Conservation (phyloP, 2,888 invertebrate species). For the Diloba caeruleocephala region DNA sequence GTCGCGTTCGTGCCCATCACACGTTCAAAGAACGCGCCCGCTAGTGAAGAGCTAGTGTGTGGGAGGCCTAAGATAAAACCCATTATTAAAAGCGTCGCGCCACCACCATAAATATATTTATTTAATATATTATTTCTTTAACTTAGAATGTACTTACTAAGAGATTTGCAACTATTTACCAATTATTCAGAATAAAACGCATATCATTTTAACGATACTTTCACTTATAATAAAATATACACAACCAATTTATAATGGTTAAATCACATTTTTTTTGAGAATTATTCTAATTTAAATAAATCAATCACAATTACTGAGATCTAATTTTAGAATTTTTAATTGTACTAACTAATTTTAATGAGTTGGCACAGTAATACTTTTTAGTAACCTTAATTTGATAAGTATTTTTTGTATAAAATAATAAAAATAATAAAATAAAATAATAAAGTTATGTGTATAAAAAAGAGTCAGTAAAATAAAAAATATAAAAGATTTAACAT, state of each 20-base stretch:
- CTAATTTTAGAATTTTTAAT: constrained; percentile 20
- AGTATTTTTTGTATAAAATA: background rate
- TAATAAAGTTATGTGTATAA: too few relatives aligned
- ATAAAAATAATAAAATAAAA: too few relatives aligned
- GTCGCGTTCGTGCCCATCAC: too few relatives aligned
- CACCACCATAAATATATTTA: too few relatives aligned
- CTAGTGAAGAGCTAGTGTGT: too few relatives aligned
- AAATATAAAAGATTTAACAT: too few relatives aligned
- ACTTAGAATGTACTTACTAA: too few relatives aligned
- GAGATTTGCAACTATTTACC: constrained; percentile 21
- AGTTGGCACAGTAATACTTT: constrained; percentile 36
- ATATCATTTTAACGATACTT: constrained; percentile 5
- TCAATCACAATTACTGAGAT: constrained; percentile 47
- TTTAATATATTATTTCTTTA: too few relatives aligned
- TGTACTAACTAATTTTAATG: constrained; percentile 11
- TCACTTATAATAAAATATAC: constrained; percentile 27
- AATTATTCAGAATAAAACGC: constrained; percentile 14
- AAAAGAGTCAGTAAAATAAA: too few relatives aligned
- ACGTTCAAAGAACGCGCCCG: too few relatives aligned
- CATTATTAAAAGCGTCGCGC: too few relatives aligned
- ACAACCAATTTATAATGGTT: constrained; percentile 28
- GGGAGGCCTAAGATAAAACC: too few relatives aligned
- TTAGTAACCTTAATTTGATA: constrained; percentile 30
- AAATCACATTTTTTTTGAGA: constrained; percentile 29
- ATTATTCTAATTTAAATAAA: constrained; percentile 14